Conservation (phyloP, 2,888 invertebrate species). For the Therioaphis trifolii region DNA sequence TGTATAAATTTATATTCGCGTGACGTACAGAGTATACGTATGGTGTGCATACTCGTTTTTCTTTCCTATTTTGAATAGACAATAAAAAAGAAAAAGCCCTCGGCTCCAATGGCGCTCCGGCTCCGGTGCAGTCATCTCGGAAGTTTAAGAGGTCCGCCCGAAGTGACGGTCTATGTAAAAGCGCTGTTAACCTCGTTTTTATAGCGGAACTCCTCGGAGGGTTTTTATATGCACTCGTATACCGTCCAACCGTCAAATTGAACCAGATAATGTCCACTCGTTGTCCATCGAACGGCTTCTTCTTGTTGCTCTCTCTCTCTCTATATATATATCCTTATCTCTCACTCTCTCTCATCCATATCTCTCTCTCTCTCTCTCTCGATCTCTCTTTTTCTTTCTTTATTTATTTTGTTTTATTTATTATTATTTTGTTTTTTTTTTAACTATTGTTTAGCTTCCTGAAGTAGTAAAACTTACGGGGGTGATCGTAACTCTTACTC, state of each 20-base stretch:
- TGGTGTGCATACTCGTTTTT: slow-evolving; percentile 37
- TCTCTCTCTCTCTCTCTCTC: background rate
- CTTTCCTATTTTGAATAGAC: slow-evolving; percentile 58
- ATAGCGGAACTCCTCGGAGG: slow-evolving; percentile 40
- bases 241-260: slow-evolving; percentile 50
- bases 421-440: slow-evolving; percentile 45
- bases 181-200: slow-evolving; percentile 58
- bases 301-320: background rate
- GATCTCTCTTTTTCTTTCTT: background rate
- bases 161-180: slow-evolving; percentile 49
- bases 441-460: slow-evolving; percentile 61
- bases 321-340: too few relatives aligned
- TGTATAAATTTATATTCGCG: background rate
- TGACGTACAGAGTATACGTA: background rate
- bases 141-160: slow-evolving; percentile 53
- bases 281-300: slow-evolving; percentile 45
- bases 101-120: slow-evolving; percentile 31
- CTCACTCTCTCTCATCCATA: background rate
- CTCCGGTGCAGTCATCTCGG: background rate
- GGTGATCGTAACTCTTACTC: slow-evolving; percentile 56
- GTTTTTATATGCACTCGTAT: slow-evolving; percentile 43
- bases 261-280: slow-evolving; percentile 52
- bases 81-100: slow-evolving; percentile 46
- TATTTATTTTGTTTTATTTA: background rate
- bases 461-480: slow-evolving; percentile 50